Evolutionary conservation across 2,888 invertebrate species (phyloP), one percentile per base, ranked within the genome.

Genomic region (Eueremaeus valkanovi): DNA sequence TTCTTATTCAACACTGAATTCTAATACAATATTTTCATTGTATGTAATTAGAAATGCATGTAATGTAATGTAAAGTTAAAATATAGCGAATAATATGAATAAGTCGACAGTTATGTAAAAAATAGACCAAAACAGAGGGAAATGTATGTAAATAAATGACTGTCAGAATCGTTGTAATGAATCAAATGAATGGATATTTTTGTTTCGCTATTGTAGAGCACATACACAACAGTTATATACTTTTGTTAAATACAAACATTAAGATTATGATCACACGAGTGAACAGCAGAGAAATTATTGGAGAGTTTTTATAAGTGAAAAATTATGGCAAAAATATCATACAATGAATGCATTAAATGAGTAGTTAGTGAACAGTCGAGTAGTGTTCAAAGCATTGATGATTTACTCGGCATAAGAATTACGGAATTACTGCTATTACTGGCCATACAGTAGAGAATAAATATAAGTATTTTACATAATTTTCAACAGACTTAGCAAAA

Each of bases 261-360:
- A 31, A 31, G 61, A 61, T 61, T 33, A 61, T 61, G 8, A 61
- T 31, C 61, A 31, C 61, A 61, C 61, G 18, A 31, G 18, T 61
- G 61, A 61, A 61, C 61, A 61, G 13, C 16, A 31, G 61, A 61
- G 27, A 61, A 31, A 61, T 61, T 61, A 61, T n/a, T 21, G 27
- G 1, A 3, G 3, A 49, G 21, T 61, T 61, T 31, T 31, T 29
- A 61, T 31, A 61, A 61, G 31, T 61, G 61, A 61, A 61, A 61
- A 61, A 61, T 61, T 29, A 18, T 61, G 27, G 18, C 55, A 24
- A n/a, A 55, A 24, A n/a, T 49, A 18, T 6, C 51, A 58, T 6
- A 24, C 9, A 58, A 31, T 16, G 11, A 31, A 61, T 61, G 16
- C 31, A 61, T 61, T 55, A 61, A 9, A 61, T 61, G 31, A 31